Evolutionary conservation across 1,140 invertebrate genomes (phyloP).

Genomic region (Lineus longissimus): DNA sequence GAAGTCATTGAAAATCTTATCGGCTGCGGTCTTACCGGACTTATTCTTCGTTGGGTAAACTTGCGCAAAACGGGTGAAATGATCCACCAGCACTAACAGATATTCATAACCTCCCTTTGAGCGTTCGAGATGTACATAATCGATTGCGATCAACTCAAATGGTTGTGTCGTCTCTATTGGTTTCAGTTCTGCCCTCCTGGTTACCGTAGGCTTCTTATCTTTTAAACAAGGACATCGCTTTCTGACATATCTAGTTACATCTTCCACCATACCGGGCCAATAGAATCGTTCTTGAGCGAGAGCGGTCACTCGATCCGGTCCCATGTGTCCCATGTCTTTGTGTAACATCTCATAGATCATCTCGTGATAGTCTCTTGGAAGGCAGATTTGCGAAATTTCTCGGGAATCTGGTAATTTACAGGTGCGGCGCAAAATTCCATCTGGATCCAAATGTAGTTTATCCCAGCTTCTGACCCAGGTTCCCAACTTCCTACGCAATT

Average conservation of each 20-base stretch:
- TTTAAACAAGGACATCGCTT: slow-evolving; percentile 19
- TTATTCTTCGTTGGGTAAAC: no score
- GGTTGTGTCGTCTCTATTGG: slow-evolving; percentile 14
- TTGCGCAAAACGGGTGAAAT: no score
- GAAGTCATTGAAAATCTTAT: no score
- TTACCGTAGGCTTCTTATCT: no score
- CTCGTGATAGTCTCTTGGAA: slow-evolving; percentile 8
- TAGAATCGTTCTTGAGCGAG: no score
- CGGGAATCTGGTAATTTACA: no score
- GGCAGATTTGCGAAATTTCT: slow-evolving; percentile 12
- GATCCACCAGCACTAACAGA: no score
- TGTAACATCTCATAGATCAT: slow-evolving; percentile 12
- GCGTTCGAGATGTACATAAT: slow-evolving; percentile 19
- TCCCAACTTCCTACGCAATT: no score
- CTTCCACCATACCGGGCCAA: slow-evolving; percentile 16
- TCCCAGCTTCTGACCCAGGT: slow-evolving; percentile 3
- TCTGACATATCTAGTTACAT: slow-evolving; percentile 14
- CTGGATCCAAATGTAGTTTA: neutral
- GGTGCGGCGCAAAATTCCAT: slow-evolving; percentile 3
- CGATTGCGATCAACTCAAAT: slow-evolving; percentile 18
- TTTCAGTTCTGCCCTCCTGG: no score
- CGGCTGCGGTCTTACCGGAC: no score
- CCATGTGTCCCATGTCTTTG: slow-evolving; percentile 18
- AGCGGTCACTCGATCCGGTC: slow-evolving; percentile 15
- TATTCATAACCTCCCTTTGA: no score